phyloP scores from a whole-genome alignment of 2,113 vertebrate genomes.

The Pseudolaguvia tuberculata region DNA sequence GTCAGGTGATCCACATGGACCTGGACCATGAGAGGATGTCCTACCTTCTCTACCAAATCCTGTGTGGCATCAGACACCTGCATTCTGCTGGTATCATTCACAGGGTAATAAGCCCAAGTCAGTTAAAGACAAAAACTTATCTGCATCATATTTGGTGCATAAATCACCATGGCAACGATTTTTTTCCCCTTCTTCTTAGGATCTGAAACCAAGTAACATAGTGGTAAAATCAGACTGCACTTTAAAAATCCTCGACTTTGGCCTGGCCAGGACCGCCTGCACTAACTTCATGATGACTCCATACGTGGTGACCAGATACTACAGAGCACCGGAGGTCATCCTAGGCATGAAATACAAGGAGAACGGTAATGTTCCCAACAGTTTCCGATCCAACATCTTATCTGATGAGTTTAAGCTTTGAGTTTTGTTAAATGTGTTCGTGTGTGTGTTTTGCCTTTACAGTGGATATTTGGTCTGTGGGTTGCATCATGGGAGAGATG shows the following conservation, averaged over 20 bases:
- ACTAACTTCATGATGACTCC: conserved; percentile 99
- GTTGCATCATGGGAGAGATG: conserved; percentile 99
- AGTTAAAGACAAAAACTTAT: neutral
- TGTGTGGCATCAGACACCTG: conserved; percentile 96
- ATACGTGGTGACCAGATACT: conserved; percentile 94
- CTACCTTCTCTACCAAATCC: conserved; percentile 95
- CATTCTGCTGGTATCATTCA: conserved; percentile 97
- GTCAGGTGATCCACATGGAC: conserved; percentile 98
- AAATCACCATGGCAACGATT: neutral
- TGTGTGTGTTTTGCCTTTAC: conserved; percentile 50
- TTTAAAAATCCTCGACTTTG: conserved; percentile 95
- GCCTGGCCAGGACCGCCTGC: conserved; percentile 90
- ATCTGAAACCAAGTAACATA: conserved; percentile 97
- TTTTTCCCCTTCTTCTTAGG: conserved; percentile 61
- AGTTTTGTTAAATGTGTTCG: conserved; percentile 34
- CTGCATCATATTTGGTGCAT: too few relatives aligned
- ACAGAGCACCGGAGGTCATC: conserved; percentile 94
- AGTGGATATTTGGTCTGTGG: conserved; percentile 99
- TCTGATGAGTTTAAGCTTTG: neutral
- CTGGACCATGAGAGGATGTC: conserved; percentile 97
- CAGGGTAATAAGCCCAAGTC: conserved; percentile 72
- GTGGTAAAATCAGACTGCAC: conserved; percentile 97
- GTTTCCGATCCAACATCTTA: neutral
- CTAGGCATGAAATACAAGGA: conserved; percentile 98
- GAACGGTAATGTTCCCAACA: conserved; percentile 72